Conservation (phyloP, 2,888 invertebrate genomes). For the Fragum fragum region DNA sequence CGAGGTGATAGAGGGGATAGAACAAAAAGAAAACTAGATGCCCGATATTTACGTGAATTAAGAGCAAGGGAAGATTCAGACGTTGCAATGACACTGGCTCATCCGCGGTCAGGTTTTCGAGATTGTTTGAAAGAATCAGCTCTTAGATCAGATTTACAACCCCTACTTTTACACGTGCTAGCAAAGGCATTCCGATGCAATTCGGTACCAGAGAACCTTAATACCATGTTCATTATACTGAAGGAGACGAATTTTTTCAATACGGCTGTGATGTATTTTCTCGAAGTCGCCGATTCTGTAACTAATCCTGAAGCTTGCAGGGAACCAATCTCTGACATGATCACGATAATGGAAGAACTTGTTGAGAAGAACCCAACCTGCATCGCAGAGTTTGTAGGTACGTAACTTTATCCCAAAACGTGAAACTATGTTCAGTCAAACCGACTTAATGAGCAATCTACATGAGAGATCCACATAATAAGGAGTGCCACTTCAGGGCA, state of each 20-base stretch:
- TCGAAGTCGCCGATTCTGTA: constrained; percentile 33
- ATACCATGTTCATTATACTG: constrained; percentile 49
- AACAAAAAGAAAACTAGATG: constrained; percentile 8
- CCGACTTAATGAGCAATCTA: no score
- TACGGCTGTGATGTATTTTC: constrained; percentile 41
- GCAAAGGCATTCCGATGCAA: constrained; percentile 59
- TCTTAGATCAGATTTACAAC: neutral
- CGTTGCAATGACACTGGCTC: constrained; percentile 12
- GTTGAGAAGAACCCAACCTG: constrained; percentile 49
- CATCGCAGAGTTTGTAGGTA: constrained; percentile 56
- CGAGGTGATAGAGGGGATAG: neutral
- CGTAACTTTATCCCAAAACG: neutral
- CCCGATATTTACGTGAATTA: constrained; percentile 13
- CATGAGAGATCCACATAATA: no score
- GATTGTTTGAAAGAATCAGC: constrained; percentile 3
- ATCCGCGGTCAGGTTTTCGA: constrained; percentile 18
- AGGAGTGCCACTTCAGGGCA: no score
- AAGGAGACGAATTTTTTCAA: constrained; percentile 53
- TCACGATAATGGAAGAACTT: constrained; percentile 47
- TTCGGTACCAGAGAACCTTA: constrained; percentile 45
- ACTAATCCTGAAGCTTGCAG: constrained; percentile 26
- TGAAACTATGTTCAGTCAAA: no score
- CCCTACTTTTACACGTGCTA: constrained; percentile 33
- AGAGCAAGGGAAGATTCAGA: constrained; percentile 11
- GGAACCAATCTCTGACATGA: constrained; percentile 54